Conservation (phyloP, 2,888 invertebrate genomes). For the Diloba caeruleocephala region DNA sequence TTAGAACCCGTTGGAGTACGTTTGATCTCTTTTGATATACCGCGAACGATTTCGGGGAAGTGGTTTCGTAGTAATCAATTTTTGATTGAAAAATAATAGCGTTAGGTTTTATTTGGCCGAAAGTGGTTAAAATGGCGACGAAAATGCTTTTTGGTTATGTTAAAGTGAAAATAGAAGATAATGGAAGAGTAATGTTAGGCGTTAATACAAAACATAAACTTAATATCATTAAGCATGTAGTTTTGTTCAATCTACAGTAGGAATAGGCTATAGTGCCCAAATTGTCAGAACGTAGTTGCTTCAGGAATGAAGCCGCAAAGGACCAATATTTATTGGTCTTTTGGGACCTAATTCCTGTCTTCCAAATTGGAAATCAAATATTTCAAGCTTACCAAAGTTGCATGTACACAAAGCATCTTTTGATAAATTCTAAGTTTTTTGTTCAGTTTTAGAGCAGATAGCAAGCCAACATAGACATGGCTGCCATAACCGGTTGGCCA, state of each 20-base stretch:
- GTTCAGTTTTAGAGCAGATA: conserved; percentile 40
- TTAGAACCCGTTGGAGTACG: conserved; percentile 24
- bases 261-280: too few species aligned
- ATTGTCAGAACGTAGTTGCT: too few species aligned
- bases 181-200: too few species aligned
- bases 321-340: conserved; percentile 2
- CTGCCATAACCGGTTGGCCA: conserved; percentile 65
- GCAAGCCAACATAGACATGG: conserved; percentile 50
- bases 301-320: neutral
- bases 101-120: conserved; percentile 15
- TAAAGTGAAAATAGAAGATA: neutral
- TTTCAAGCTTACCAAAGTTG: neutral
- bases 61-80: conserved; percentile 37
- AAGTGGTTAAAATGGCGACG: conserved; percentile 1
- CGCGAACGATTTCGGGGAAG: conserved; percentile 19
- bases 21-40: conserved; percentile 35
- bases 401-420: conserved; percentile 12
- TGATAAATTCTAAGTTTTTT: conserved; percentile 45
- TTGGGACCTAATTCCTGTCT: neutral
- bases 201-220: too few species aligned
- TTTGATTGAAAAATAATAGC: conserved; percentile 37
- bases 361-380: neutral
- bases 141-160: neutral
- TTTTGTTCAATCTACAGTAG: too few species aligned
- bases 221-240: too few species aligned